A percentile compares a stretch with the other conserved stretches of the same genome.
phyloP scores from a whole-genome alignment of 2,113 vertebrate species.

The Tragelaphus scriptus region DNA sequence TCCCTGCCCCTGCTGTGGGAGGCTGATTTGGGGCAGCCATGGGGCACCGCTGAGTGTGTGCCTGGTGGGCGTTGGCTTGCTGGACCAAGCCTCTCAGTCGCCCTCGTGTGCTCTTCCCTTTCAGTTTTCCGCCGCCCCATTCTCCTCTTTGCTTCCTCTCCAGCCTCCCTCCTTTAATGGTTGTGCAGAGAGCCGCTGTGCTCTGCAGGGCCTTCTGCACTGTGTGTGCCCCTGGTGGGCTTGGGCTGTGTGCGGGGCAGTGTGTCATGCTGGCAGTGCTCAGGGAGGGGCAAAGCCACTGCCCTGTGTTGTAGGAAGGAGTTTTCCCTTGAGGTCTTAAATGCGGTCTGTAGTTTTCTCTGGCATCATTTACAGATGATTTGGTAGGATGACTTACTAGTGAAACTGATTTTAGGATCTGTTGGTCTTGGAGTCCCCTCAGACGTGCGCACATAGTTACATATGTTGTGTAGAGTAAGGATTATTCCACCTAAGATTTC shows the following conservation, averaged over 20 bases:
- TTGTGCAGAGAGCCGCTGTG: not conserved
- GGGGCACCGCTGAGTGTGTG: not conserved
- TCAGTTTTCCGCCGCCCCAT: not conserved
- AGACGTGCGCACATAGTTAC: not conserved
- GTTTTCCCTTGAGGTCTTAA: not conserved
- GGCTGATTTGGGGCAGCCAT: not conserved
- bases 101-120: not conserved
- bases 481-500: slow-evolving; percentile 26
- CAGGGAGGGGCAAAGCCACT: not conserved
- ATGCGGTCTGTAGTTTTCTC: slow-evolving; percentile 5
- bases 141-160: not conserved
- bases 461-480: not conserved
- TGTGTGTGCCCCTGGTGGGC: not conserved
- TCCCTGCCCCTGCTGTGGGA: not conserved
- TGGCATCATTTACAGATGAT: not conserved
- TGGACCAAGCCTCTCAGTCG: not conserved
- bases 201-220: not conserved
- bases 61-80: not conserved
- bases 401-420: slow-evolving; percentile 1
- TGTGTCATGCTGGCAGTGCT: not conserved
- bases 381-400: not conserved
- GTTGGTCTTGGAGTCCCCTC: not conserved
- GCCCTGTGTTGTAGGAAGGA: not conserved
- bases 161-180: not conserved
- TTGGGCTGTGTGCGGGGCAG: not conserved